Base-by-base conservation (phyloP, 2,113 vertebrate species). In the Psittacula cyanocephala region DNA sequence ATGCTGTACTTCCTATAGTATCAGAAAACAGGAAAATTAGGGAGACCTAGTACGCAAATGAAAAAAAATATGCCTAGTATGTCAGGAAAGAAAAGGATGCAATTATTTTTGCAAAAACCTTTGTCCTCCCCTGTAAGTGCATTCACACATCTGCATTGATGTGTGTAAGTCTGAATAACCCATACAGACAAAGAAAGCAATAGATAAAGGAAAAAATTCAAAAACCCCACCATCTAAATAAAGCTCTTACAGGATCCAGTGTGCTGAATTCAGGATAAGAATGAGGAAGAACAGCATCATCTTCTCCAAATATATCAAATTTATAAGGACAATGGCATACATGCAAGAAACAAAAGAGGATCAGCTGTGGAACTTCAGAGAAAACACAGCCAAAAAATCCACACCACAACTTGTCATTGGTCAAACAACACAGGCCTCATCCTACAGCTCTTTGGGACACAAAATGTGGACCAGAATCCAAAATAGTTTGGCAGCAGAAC, bases 111-210 rank as follows among this genome's bases (percentile, higher is more conserved):
- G 13, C 33, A 20, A 57, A 80, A 80, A 19, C 1, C 25, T 85
- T 77, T 80, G 27, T 47, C 22, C 2, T 86, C 4, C 9, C 3
- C 6, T 4, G 0, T 47, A 69, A 52, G 2, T 49, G 13, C 28
- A 47, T 44, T 71, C 20, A 28, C 6, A 53, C 0, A 0, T 37
- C 24, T 68, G 13, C 22, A 27, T 35, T 83, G 19, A 7, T 70
- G 7, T 27, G 5, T 35, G 5, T 46, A 63, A 81, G 31, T 52
- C 44, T 57, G 31, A 76, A 49, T 57, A 31, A 46, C 10, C 4
- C 60, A 20, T 10, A 39, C 25, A 57, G 29, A 50, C 18, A 72
- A 71, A 64, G 7, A 18, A 63, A 39, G 10, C 25, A 67, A 18
- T 12, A 60, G 53, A 7, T 28, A 53, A 31, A 47, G 22, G 16